phyloP scores from a whole-genome alignment of 2,888 invertebrate species.

The Thymelicus acteon region DNA sequence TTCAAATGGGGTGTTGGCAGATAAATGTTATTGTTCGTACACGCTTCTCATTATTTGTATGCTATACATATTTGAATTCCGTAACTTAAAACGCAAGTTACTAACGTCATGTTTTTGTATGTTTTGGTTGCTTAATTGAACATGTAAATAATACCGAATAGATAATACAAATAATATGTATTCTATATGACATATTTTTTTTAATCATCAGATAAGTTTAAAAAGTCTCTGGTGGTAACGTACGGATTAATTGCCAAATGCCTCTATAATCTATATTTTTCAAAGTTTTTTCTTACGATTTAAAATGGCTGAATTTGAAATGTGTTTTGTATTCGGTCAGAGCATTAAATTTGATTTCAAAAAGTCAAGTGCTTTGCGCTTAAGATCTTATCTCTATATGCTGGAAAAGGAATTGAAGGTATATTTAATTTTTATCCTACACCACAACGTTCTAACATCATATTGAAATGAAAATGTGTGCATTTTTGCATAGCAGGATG shows the following conservation, averaged over 20 bases:
- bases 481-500: constrained; percentile 17
- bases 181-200: too few relatives aligned
- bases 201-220: too few relatives aligned
- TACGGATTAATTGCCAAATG: too few relatives aligned
- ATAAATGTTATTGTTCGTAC: constrained; percentile 29
- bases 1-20: constrained; percentile 19
- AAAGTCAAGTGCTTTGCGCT: neutral
- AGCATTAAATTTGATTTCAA: neutral
- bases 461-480: constrained; percentile 28
- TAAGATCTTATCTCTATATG: constrained; percentile 16
- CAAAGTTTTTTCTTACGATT: too few relatives aligned
- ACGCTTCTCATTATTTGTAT: constrained; percentile 12
- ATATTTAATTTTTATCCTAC: constrained; percentile 25
- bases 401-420: constrained; percentile 4
- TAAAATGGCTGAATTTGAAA: too few relatives aligned
- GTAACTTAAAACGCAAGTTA: neutral
- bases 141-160: too few relatives aligned
- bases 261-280: too few relatives aligned
- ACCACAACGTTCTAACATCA: constrained; percentile 17
- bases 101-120: neutral
- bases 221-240: too few relatives aligned
- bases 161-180: too few relatives aligned
- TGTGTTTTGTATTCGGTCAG: too few relatives aligned
- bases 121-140: too few relatives aligned
- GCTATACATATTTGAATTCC: constrained; percentile 8